Conservation (phyloP, 2,888 invertebrate species). For the Bellardia bayeri region DNA sequence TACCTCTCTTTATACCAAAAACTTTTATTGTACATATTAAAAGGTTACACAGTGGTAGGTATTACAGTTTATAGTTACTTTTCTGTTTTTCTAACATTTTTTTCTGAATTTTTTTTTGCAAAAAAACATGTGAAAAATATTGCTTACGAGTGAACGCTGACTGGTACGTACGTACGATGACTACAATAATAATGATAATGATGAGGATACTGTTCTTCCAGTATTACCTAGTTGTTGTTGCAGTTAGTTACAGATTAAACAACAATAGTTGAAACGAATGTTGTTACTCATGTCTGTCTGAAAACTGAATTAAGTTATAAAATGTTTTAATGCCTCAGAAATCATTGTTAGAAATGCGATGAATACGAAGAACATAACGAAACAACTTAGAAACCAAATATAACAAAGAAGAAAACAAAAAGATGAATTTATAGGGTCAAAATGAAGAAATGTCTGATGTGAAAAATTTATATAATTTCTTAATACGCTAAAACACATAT, state of each 20-base stretch:
- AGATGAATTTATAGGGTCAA: conserved; percentile 61
- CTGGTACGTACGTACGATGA: conserved; percentile 20
- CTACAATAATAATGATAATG: conserved; percentile 11
- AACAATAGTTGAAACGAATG: conserved; percentile 41
- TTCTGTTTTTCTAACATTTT: conserved; percentile 14
- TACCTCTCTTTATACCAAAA: conserved; percentile 8
- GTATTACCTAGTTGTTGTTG: neutral
- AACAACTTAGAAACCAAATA: neutral
- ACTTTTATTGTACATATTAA: conserved; percentile 51
- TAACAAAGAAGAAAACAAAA: neutral
- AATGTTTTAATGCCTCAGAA: conserved; percentile 56
- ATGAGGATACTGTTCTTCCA: conserved; percentile 23
- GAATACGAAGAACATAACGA: conserved; percentile 14
- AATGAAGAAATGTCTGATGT: conserved; percentile 46
- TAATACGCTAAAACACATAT: conserved; percentile 42
- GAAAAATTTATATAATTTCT: conserved; percentile 63
- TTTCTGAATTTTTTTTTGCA: conserved; percentile 3
- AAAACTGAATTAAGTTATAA: conserved; percentile 67
- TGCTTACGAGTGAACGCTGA: conserved; percentile 26
- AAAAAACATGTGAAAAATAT: conserved; percentile 64
- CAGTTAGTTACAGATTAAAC: conserved; percentile 52
- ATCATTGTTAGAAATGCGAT: conserved; percentile 52
- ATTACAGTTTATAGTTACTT: conserved; percentile 52
- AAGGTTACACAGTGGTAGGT: conserved; percentile 73
- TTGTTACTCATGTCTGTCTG: conserved; percentile 14